Conservation (phyloP, 2,888 invertebrate genomes). For the Xylota sylvarum region DNA sequence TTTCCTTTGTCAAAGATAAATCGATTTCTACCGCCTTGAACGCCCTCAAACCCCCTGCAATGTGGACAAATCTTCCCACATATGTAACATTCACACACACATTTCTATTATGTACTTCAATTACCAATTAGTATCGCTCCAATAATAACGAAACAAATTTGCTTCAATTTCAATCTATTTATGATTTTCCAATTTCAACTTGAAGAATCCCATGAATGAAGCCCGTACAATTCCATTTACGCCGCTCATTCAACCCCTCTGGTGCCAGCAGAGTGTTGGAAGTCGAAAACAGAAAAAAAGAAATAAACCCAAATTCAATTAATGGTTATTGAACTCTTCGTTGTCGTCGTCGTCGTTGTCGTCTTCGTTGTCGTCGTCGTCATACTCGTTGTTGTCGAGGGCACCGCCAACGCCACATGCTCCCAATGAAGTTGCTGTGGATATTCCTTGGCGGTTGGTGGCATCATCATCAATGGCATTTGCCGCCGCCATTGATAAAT, state of each 20-base stretch:
- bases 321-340: constrained; percentile 73
- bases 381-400: constrained; percentile 8
- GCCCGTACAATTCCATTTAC: constrained; percentile 29
- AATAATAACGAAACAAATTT: constrained; percentile 71
- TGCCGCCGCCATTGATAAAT: constrained; percentile 72
- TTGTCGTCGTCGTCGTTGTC: constrained; percentile 26
- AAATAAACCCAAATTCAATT: constrained; percentile 56
- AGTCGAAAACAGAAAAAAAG: constrained; percentile 1
- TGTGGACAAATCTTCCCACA: constrained; percentile 25
- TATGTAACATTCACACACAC: constrained; percentile 14
- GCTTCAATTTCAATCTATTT: constrained; percentile 72
- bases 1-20: too few species aligned
- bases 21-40: too few species aligned
- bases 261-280: not conserved
- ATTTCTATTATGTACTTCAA: constrained; percentile 68
- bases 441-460: constrained; percentile 52
- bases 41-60: not conserved
- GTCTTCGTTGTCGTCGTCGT: constrained; percentile 22
- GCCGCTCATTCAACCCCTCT: constrained; percentile 31
- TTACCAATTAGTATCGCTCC: constrained; percentile 72
- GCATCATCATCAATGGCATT: constrained; percentile 73
- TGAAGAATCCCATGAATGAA: constrained; percentile 57
- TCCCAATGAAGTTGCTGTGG: constrained; percentile 36
- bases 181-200: constrained; percentile 63
- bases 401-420: constrained; percentile 69